These are phyloP conservation scores for Plebejus anna DNA, from an alignment of 2,888 invertebrate genomes.

Conservation along the genomic window DNA sequence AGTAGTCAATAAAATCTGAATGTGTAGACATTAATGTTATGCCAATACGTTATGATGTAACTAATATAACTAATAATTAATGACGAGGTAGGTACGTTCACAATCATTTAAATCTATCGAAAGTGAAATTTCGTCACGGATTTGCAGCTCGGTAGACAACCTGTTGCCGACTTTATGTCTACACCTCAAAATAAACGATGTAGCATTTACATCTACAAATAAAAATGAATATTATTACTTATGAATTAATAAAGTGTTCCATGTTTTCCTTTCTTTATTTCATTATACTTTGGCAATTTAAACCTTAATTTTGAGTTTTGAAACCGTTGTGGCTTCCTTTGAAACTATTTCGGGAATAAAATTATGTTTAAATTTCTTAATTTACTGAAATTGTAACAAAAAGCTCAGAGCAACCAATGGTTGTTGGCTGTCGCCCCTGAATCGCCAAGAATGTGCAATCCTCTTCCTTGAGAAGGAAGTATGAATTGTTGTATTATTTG, in stretches of 20 bases:
- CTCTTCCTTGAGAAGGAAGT: slow-evolving; percentile 41
- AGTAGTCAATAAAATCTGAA: not conserved
- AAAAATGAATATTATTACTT: not conserved
- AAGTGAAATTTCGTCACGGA: slow-evolving; percentile 22
- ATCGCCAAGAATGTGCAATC: slow-evolving; percentile 36
- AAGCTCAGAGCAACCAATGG: not conserved
- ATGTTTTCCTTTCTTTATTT: not conserved
- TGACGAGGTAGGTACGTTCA: not conserved
- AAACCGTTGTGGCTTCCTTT: too few species aligned
- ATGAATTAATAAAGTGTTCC: not conserved
- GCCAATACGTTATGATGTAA: not conserved
- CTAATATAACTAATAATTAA: not conserved
- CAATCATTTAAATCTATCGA: slow-evolving; percentile 2
- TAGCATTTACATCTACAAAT: not conserved
- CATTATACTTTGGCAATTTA: not conserved
- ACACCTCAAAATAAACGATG: not conserved
- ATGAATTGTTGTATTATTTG: slow-evolving; percentile 47
- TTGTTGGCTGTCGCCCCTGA: not conserved
- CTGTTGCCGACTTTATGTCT: not conserved
- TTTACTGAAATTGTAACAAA: not conserved
- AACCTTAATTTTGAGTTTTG: not conserved
- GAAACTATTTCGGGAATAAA: not conserved
- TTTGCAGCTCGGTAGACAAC: slow-evolving; percentile 1
- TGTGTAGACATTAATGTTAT: not conserved
- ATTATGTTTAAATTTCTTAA: not conserved